A percentile compares a stretch with the other conserved stretches of the same genome.
These are phyloP conservation scores for Plagodis pulveraria DNA, from an alignment of 2,888 invertebrate genomes.

Conservation along the genomic window DNA sequence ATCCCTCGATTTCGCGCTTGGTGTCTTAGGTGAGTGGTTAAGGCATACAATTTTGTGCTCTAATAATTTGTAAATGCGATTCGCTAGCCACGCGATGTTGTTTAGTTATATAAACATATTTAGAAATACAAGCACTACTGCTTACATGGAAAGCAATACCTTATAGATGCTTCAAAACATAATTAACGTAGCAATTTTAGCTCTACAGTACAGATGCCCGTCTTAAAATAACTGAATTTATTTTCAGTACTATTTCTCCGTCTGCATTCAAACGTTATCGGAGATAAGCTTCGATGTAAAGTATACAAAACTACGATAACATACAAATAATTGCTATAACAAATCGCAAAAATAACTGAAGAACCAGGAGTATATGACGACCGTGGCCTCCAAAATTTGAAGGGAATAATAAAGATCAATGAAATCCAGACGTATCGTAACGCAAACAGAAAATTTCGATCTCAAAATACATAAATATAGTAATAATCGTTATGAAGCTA, in stretches of 20 bases:
- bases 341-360: constrained; percentile 6
- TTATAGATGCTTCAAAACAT: neutral
- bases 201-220: constrained; percentile 19
- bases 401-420: constrained; percentile 13
- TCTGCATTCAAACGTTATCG: constrained; percentile 21
- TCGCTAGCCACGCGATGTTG: no score
- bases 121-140: no score
- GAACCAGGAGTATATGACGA: neutral
- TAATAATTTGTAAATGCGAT: no score
- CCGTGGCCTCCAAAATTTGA: constrained; percentile 4
- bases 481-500: neutral
- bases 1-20: no score
- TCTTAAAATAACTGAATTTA: constrained; percentile 17
- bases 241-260: constrained; percentile 15
- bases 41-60: no score
- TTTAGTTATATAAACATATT: no score
- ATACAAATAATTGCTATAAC: constrained; percentile 5
- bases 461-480: neutral
- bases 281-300: constrained; percentile 18
- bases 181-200: constrained; percentile 12
- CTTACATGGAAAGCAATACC: no score
- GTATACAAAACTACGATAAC: constrained; percentile 23
- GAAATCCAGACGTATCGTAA: constrained; percentile 8
- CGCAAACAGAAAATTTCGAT: neutral
- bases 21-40: no score